Evolutionary conservation across 2,113 vertebrate genomes (phyloP), one percentile per base, ranked within the genome.

Genomic region (Sminthopsis crassicaudata): DNA sequence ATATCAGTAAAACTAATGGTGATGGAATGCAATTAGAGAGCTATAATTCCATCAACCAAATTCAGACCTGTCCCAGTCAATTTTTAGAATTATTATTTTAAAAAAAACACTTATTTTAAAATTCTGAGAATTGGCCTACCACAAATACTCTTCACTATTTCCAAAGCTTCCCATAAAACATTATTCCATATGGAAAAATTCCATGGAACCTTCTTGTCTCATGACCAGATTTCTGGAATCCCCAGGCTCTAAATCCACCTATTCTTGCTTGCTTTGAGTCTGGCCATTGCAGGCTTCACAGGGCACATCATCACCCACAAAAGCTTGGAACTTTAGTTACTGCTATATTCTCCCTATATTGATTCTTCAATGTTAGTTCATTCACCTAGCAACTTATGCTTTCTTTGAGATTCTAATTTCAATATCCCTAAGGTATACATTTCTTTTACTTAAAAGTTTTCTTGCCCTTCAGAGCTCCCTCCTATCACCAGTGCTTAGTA

Each of bases 81-180:
- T 76, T 19, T 96, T 92, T 89, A 96, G 95, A 96, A 42, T 57
- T 95, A 96, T 91, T 94, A 94, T 96, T 94, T 48, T 5, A 92
- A 24, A 93, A 94, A 91, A 93, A 95, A 96, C 91, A 91, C 92
- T 96, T 89, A 55, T 89, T 95, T 60, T 46, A 95, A 89, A 95
- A 97, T 88, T 93, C 94, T 93, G 92, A 95, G 67, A 76, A 22
- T 76, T 76, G 67, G 5, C 36, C 36, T 76, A 42, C 67, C 92
- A 88, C 91, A 96, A 76, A 92, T 30, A 94, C 90, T 97, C 46
- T 3, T 93, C n/a, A 50, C 30, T 92, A 95, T 91, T 94, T 92
- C 92, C 48, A 90, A 19, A 95, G 25, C 88, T 46, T 46, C 60
- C 90, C 25, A 42, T 46, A 91, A 96, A 96, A 90, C 3, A 94